Evolutionary conservation across 92 coral and sea anemone genomes (phyloP), one percentile per base, ranked within the genome.

Genomic region (Chrysogorgia sp.): DNA sequence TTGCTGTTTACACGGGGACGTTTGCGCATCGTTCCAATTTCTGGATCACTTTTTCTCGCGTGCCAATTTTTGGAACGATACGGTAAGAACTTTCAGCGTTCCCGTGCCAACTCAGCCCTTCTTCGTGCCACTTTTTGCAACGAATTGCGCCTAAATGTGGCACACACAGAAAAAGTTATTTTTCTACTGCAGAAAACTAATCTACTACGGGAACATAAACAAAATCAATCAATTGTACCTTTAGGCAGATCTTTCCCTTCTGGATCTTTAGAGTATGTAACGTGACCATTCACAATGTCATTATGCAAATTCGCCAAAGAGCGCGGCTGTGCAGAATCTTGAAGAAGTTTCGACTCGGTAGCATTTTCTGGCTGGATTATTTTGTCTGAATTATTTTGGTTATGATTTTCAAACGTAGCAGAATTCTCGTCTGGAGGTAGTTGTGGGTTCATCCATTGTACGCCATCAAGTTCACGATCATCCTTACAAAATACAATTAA

Each of bases 241-340:
- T 53, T 55, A 10, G 64, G 79, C 43, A 72, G 34, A 72, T 72
- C 79, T 17, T 56, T 72, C n/a, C 79, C 79, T 40, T 67, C 66
- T 53, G 85, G 45, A 40, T 58, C 68, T 10, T 10, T n/a, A n/a
- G 85, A 67, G 34, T 21, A 52, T 0, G 80, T 34, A 30, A 64
- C 34, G 64, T 23, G 33, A 19, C 76, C 61, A 71, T 23, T 67
- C 12, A 71, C 23, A 1, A 63, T 50, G 3, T 23, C 81, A 6
- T 34, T 78, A 75, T 83, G 81, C 71, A 52, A 79, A 80, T 15
- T 78, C 34, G 67, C 81, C 4, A 74, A 34, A 22, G 85, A 78
- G 28, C 32, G n/a, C 0, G 85, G 82, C 25, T 83, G 87, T 40
- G 9, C 3, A 32, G 15, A 40, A 72, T 72, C 79, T 53, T 64